Base-by-base conservation (phyloP, 2,797 vertebrate species). In the Numenius phaeopus region DNA sequence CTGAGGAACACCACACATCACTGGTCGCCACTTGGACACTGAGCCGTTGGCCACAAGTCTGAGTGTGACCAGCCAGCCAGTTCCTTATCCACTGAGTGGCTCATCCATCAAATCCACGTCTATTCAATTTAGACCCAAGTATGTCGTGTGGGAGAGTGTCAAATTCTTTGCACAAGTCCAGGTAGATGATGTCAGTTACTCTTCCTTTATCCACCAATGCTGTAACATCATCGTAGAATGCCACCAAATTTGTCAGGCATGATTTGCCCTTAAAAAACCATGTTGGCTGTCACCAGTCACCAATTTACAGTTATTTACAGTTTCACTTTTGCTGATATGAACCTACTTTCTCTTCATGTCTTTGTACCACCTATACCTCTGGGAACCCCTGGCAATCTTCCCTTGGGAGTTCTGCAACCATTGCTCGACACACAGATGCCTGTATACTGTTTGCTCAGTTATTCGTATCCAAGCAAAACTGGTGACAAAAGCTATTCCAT, bases 401-500 rank as follows among this genome's bases (percentile, higher is more conserved):
- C 42, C 14, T 21, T 42, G 5, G 32, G 37, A 64, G 26, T 11
- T 79, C 46, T 90, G 21, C 27, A 83, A 4, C 22, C 16, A 3
- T 1, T 39, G 17, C 17, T 70, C 9, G 4, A 39, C 29, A 46
- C 4, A 44, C 27, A 76, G 73, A 52, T 18, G 8, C 8, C n/a
- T 55, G 37, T n/a, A 7, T 1, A 0, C 5, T 77, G 5, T 72
- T 83, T 57, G n/a, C 12, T 24, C n/a, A 5, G 0, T 30, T 87
- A 9, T 11, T 83, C 4, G 5, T 55, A n/a, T 12, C 39, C 22
- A 79, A 64, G n/a, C 4, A 40, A 81, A 86, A 84, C 24, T 27
- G 44, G 40, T 69, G 37, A 84, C 58, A 76, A 76, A 83, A 76
- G 19, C 18, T 69, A 19, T 70, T 83, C 24, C 23, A 29, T 11